These are phyloP conservation scores for Cetoscarus ocellatus DNA, from an alignment of 2,797 vertebrate genomes.

Conservation along the genomic window DNA sequence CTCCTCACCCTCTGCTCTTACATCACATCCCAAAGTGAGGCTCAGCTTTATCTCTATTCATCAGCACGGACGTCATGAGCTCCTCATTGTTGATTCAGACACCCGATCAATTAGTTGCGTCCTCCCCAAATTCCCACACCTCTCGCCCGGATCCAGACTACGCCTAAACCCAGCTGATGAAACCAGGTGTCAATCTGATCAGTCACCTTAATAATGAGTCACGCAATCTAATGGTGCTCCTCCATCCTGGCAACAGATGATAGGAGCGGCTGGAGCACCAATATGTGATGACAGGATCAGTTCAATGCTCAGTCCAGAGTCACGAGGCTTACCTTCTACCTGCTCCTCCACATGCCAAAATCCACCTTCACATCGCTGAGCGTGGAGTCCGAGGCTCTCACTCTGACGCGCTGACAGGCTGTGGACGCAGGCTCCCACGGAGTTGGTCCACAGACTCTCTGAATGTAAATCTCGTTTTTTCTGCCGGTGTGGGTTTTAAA, in stretches of 20 bases:
- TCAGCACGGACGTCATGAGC: conserved; percentile 29
- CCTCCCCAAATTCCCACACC: conserved; percentile 23
- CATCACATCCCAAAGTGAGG: conserved; percentile 34
- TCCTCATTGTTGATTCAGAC: conserved; percentile 18
- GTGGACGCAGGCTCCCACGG: conserved; percentile 53
- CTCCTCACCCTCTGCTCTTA: conserved; percentile 18
- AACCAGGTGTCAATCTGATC: conserved; percentile 62
- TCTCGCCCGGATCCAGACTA: conserved; percentile 31
- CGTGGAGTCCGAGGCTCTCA: conserved; percentile 54
- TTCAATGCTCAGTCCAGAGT: conserved; percentile 12
- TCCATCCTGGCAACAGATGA: conserved; percentile 31
- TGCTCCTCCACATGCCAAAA: conserved; percentile 73
- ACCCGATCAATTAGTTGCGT: neutral
- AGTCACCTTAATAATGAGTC: conserved; percentile 40
- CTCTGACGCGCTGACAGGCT: conserved; percentile 45
- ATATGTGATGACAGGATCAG: neutral
- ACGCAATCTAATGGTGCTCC: conserved; percentile 9
- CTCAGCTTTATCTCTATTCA: conserved; percentile 40
- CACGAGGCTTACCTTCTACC: conserved; percentile 75
- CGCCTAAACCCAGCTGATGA: conserved; percentile 69
- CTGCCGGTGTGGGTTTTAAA: neutral
- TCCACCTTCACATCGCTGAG: conserved; percentile 76
- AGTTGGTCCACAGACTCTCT: conserved; percentile 48
- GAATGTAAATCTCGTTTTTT: neutral
- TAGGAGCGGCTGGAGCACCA: conserved; percentile 7